phyloP scores from a whole-genome alignment of 2,888 invertebrate genomes.

The Tortricodes alternella region DNA sequence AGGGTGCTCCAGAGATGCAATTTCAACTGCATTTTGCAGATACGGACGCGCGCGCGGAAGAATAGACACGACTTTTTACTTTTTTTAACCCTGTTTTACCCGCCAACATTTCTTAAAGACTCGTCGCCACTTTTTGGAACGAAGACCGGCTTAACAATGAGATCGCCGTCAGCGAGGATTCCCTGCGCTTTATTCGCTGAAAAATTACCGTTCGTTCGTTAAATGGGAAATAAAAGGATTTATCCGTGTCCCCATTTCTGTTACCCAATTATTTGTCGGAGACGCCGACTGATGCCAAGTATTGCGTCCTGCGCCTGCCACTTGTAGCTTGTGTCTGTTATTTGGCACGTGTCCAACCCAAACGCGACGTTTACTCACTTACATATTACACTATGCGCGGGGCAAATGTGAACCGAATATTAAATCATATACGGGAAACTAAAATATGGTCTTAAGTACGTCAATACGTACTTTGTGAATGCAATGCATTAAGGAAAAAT shows the following conservation, averaged over 20 bases:
- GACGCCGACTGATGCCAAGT: conserved; percentile 49
- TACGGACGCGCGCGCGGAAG: conserved; percentile 42
- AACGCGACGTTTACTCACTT: conserved; percentile 26
- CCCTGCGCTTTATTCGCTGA: conserved; percentile 34
- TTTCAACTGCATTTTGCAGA: conserved; percentile 59
- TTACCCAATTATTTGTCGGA: conserved; percentile 66
- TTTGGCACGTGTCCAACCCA: conserved; percentile 66
- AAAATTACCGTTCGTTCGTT: conserved; percentile 34
- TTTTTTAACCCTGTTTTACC: conserved; percentile 41
- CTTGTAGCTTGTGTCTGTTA: conserved; percentile 67
- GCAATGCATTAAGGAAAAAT: conserved; percentile 8
- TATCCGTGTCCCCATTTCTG: conserved; percentile 57
- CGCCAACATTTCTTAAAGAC: conserved; percentile 39
- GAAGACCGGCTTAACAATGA: conserved; percentile 37
- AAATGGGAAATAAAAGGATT: conserved; percentile 48
- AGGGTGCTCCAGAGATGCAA: conserved; percentile 57
- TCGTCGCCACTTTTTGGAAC: conserved; percentile 19
- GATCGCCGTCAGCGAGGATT: conserved; percentile 11
- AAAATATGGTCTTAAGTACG: conserved; percentile 6
- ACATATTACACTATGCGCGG: conserved; percentile 19
- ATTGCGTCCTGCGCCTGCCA: conserved; percentile 53
- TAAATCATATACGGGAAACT: conserved; percentile 14
- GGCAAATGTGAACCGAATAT: conserved; percentile 13
- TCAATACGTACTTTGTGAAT: not conserved
- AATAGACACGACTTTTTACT: conserved; percentile 49